These are phyloP conservation scores for Quiscalus mexicanus DNA, from an alignment of 2,113 vertebrate species.

Conservation along the genomic window DNA sequence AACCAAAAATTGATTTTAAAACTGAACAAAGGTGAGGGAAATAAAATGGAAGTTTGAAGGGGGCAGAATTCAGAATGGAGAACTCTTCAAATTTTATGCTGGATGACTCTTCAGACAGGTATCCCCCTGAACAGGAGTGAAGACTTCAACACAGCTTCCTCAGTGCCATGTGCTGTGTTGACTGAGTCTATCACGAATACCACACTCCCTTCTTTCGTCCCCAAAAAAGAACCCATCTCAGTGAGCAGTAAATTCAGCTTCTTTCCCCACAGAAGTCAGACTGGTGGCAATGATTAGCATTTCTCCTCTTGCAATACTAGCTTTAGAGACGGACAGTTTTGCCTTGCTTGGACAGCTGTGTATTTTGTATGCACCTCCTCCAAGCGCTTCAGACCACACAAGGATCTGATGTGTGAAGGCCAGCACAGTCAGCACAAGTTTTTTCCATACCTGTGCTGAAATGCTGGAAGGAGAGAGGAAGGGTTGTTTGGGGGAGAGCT, in stretches of 20 bases:
- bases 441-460: background rate
- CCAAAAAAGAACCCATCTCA: background rate
- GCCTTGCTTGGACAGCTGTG: background rate
- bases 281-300: background rate
- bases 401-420: background rate
- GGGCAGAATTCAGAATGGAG: background rate
- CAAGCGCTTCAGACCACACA: background rate
- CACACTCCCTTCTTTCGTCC: background rate
- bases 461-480: rapidly evolving
- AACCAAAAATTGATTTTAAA: background rate
- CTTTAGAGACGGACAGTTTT: background rate
- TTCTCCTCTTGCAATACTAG: background rate
- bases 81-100: background rate
- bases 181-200: background rate
- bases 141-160: background rate
- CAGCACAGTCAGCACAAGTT: background rate
- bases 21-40: background rate
- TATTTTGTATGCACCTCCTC: background rate
- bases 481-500: background rate
- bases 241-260: background rate
- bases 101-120: background rate
- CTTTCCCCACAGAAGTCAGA: background rate
- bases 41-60: background rate
- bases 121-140: background rate
- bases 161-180: background rate